Conservation (phyloP, 2,888 invertebrate genomes). For the Watsonalla cultraria region DNA sequence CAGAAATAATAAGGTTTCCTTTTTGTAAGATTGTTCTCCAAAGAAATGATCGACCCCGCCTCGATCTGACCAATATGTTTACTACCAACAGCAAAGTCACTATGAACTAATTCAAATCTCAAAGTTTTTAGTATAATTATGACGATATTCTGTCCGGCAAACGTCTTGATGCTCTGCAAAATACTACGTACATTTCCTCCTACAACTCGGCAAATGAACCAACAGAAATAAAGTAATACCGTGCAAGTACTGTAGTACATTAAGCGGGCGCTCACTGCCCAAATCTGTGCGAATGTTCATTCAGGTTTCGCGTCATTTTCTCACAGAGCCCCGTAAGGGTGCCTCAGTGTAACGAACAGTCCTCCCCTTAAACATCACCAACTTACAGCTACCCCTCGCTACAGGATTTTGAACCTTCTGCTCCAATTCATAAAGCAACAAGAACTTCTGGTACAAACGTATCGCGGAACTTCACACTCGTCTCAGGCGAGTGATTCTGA, state of each 20-base stretch:
- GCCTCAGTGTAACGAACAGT: conserved; percentile 39
- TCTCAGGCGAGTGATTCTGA: conserved; percentile 24
- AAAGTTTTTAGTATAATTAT: no score
- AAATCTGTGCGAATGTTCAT: conserved; percentile 34
- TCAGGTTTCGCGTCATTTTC: conserved; percentile 40
- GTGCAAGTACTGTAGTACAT: not conserved
- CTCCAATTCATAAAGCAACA: not conserved
- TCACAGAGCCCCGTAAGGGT: conserved; percentile 19
- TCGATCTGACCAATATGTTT: no score
- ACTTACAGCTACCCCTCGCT: not conserved
- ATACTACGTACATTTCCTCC: not conserved
- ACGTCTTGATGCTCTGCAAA: not conserved
- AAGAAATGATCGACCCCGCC: no score
- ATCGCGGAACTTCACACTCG: conserved; percentile 22
- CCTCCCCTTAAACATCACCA: conserved; percentile 21
- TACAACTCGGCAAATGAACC: not conserved
- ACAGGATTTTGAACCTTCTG: conserved; percentile 10
- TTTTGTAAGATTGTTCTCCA: no score
- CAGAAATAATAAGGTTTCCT: no score
- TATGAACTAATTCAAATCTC: no score
- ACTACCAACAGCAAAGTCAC: no score
- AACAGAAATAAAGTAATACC: not conserved
- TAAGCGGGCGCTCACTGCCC: not conserved
- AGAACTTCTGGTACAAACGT: conserved; percentile 4
- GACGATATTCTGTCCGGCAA: no score